Conservation (phyloP, 1,140 invertebrate genomes). For the Hormaphis cornu region DNA sequence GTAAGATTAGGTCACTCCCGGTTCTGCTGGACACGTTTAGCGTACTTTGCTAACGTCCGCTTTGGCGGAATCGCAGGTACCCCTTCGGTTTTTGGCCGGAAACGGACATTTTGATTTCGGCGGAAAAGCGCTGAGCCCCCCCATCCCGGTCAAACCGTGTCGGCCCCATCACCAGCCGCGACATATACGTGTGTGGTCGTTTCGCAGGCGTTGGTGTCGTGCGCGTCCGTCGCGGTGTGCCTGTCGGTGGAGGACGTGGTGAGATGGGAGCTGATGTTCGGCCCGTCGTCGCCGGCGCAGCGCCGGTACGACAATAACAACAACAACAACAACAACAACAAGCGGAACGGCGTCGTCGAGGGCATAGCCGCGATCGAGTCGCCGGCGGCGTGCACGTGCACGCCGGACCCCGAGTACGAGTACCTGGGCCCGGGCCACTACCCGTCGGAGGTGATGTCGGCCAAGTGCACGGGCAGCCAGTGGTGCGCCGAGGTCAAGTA, state of each 20-base stretch:
- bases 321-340: not conserved
- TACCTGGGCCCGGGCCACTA: not conserved
- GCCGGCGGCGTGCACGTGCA: not conserved
- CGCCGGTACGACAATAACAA: not conserved
- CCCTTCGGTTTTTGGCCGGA: too few species aligned
- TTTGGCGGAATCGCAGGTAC: too few species aligned
- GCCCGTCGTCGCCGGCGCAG: not conserved
- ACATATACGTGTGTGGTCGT: too few species aligned
- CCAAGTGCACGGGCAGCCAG: not conserved
- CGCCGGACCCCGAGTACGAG: too few species aligned
- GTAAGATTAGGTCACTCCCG: too few species aligned
- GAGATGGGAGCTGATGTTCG: conserved; percentile 5
- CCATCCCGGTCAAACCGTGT: too few species aligned
- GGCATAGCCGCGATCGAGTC: not conserved
- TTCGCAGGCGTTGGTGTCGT: conserved; percentile 10
- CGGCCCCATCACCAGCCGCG: too few species aligned
- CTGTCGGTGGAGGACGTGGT: not conserved
- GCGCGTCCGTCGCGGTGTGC: conserved; percentile 3
- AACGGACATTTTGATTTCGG: too few species aligned
- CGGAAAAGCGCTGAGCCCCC: too few species aligned
- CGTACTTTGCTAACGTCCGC: too few species aligned
- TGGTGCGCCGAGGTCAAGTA: not conserved
- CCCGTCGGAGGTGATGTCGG: not conserved
- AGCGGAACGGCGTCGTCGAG: not conserved
- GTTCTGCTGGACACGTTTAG: too few species aligned